Evolutionary conservation across 2,113 vertebrate genomes (phyloP).

Genomic region (Hemichromis elongatus): DNA sequence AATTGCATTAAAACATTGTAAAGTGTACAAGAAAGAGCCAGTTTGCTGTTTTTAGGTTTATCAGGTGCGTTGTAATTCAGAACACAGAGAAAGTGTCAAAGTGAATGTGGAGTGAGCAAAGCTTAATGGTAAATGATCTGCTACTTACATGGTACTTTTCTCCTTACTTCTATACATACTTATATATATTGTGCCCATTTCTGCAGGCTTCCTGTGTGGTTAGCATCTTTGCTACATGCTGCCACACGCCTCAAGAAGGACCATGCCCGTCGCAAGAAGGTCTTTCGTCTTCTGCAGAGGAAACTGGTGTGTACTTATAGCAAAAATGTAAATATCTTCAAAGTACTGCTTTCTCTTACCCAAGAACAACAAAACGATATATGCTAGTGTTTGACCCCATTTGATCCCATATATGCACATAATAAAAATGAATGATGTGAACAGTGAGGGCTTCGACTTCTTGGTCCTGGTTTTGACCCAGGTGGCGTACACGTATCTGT

Average conservation of each 20-base stretch:
- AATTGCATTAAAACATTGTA: background rate
- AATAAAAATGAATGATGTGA: too few species aligned
- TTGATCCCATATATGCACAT: background rate
- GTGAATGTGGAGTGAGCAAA: background rate
- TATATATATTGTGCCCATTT: background rate
- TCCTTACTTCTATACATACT: background rate
- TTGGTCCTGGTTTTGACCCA: too few species aligned
- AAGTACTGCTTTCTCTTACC: background rate
- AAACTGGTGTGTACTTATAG: constrained; percentile 52
- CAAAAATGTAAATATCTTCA: background rate
- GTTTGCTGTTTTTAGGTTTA: background rate
- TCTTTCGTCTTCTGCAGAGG: constrained; percentile 64
- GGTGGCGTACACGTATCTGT: background rate
- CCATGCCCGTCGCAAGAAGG: constrained; percentile 48
- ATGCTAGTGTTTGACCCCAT: background rate
- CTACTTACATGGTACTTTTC: background rate
- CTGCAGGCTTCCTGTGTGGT: constrained; percentile 65
- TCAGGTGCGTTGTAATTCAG: background rate
- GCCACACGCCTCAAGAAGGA: constrained; percentile 52
- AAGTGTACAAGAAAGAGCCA: too few species aligned
- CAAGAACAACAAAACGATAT: background rate
- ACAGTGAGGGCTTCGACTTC: background rate
- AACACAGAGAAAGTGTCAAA: background rate
- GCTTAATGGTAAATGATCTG: background rate
- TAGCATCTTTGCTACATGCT: constrained; percentile 53